Conservation (phyloP, 2,797 vertebrate genomes). For the Pseudochaenichthys georgianus region DNA sequence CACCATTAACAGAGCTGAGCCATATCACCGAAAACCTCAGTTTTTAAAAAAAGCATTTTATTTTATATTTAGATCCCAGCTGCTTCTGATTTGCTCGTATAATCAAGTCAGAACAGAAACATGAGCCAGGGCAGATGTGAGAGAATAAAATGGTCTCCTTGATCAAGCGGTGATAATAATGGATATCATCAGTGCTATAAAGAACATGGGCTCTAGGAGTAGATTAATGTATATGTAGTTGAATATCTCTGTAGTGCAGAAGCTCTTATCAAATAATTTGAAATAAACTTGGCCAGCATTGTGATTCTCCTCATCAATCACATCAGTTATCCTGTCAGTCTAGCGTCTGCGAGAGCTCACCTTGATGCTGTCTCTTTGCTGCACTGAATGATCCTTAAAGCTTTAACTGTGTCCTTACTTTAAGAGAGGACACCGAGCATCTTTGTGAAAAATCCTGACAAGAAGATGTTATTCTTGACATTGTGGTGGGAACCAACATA, state of each 20-base stretch:
- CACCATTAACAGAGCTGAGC: conserved; percentile 7
- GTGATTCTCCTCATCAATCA: conserved; percentile 66
- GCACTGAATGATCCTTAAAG: conserved; percentile 9
- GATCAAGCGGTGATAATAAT: conserved; percentile 52
- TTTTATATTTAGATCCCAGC: conserved; percentile 23
- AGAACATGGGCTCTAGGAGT: conserved; percentile 33
- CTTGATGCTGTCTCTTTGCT: conserved; percentile 27
- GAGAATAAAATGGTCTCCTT: conserved; percentile 31
- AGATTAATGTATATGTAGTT: conserved; percentile 55
- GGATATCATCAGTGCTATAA: conserved; percentile 41
- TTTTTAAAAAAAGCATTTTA: background rate
- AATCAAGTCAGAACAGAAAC: conserved; percentile 26
- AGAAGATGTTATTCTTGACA: conserved; percentile 8
- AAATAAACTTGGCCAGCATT: conserved; percentile 52
- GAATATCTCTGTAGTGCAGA: conserved; percentile 67
- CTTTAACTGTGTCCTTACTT: conserved; percentile 12
- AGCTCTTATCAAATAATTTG: conserved; percentile 75
- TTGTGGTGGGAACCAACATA: background rate
- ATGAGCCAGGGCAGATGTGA: background rate
- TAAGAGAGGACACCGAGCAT: conserved; percentile 15
- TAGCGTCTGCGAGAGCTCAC: conserved; percentile 24
- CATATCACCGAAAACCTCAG: conserved; percentile 11
- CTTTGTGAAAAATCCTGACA: conserved; percentile 6
- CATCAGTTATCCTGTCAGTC: conserved; percentile 58
- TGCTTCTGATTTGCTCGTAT: conserved; percentile 25